Conservation (phyloP, 2,797 vertebrate species). For the Coregonus ussuriensis region DNA sequence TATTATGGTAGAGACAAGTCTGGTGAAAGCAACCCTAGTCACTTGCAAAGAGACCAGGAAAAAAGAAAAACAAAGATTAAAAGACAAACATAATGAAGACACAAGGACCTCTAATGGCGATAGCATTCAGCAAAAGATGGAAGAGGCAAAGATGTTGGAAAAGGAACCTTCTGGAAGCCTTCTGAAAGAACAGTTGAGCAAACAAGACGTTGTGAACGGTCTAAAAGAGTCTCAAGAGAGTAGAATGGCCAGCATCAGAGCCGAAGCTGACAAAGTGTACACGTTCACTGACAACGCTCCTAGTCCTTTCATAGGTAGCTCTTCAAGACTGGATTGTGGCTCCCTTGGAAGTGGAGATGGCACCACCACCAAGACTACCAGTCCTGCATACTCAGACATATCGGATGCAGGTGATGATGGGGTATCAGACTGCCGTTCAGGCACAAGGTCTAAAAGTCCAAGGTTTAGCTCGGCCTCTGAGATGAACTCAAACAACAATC, state of each 20-base stretch:
- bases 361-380: slow-evolving; percentile 86
- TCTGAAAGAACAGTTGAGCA: slow-evolving; percentile 94
- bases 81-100: slow-evolving; percentile 93
- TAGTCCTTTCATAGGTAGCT: slow-evolving; percentile 94
- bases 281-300: slow-evolving; percentile 98
- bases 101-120: slow-evolving; percentile 82
- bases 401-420: slow-evolving; percentile 95
- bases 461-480: slow-evolving; percentile 76
- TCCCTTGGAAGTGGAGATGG: slow-evolving; percentile 84
- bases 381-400: slow-evolving; percentile 96
- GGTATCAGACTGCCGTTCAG: slow-evolving; percentile 89
- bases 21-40: slow-evolving; percentile 83
- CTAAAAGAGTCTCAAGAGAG: slow-evolving; percentile 91
- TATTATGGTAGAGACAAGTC: slow-evolving; percentile 88
- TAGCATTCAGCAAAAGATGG: slow-evolving; percentile 75
- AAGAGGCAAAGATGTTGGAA: slow-evolving; percentile 69
- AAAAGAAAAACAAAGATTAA: slow-evolving; percentile 93
- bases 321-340: slow-evolving; percentile 86
- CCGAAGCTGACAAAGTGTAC: slow-evolving; percentile 98
- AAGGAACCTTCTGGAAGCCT: slow-evolving; percentile 92
- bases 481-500: slow-evolving; percentile 75
- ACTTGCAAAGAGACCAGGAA: slow-evolving; percentile 93
- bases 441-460: slow-evolving; percentile 82
- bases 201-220: slow-evolving; percentile 88
- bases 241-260: slow-evolving; percentile 98